phyloP scores from a whole-genome alignment of 2,888 invertebrate genomes.

The Caenorhabditis afra region DNA sequence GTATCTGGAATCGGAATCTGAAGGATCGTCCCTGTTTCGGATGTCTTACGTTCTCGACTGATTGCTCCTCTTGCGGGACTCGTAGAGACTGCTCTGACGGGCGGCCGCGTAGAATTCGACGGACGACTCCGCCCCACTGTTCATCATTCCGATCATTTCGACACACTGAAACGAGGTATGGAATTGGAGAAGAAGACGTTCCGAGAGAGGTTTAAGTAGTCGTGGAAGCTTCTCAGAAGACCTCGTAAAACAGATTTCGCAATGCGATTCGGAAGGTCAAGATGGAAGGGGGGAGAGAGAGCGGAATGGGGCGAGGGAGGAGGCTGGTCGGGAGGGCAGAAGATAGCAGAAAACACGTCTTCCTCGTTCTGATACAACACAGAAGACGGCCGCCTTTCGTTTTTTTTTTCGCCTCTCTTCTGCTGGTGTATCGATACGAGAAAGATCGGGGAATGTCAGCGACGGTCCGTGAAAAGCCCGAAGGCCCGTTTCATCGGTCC shows the following conservation, averaged over 20 bases:
- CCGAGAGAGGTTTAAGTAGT: not conserved
- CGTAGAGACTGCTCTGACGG: conserved; percentile 62
- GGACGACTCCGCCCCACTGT: conserved; percentile 61
- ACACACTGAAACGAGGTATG: not conserved
- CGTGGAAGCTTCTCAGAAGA: not conserved
- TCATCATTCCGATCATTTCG: conserved; percentile 73
- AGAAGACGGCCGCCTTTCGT: not conserved
- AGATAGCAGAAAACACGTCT: conserved; percentile 45
- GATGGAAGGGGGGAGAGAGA: conserved; percentile 6
- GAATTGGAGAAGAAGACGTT: not conserved
- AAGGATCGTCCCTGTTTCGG: not conserved
- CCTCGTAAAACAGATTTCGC: conserved; percentile 12
- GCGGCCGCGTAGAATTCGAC: conserved; percentile 68
- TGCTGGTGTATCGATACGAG: conserved; percentile 3
- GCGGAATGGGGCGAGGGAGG: conserved; percentile 4
- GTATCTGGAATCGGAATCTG: conserved; percentile 53
- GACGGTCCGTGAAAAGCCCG: no score
- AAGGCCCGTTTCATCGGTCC: no score
- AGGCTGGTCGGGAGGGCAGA: conserved; percentile 1
- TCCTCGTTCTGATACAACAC: not conserved
- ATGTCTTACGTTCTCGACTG: conserved; percentile 62
- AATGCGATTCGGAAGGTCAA: conserved; percentile 8
- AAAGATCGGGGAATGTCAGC: no score
- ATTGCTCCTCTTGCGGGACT: conserved; percentile 55
- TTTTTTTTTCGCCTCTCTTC: conserved; percentile 22